A percentile compares a stretch with the other conserved stretches of the same genome.
Evolutionary conservation across 2,888 invertebrate species (phyloP).

Genomic region (Encarsia formosa): DNA sequence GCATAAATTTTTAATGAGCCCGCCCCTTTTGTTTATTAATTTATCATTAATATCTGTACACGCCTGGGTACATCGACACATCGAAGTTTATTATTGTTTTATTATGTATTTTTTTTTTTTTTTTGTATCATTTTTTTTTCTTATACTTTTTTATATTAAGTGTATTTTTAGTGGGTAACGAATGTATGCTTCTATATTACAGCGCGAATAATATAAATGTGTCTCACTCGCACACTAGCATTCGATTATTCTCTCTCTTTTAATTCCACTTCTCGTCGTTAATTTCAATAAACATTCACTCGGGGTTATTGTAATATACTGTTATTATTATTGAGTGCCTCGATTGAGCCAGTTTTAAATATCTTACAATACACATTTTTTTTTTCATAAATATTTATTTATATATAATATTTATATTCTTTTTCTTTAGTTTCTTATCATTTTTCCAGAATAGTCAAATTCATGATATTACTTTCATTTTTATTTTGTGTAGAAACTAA

Average conservation of each 20-base stretch:
- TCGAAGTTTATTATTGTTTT: too few species aligned
- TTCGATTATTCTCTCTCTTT: constrained; percentile 9
- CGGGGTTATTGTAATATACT: neutral
- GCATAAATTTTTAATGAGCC: too few species aligned
- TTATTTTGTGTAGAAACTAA: too few species aligned
- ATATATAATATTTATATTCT: constrained; percentile 39
- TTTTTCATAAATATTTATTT: constrained; percentile 42
- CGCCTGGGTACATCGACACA: constrained; percentile 48
- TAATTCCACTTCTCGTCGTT: constrained; percentile 12
- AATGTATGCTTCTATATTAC: constrained; percentile 45
- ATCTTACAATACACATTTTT: constrained; percentile 48
- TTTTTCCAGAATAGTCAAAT: constrained; percentile 44
- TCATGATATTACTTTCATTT: constrained; percentile 36
- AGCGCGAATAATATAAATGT: constrained; percentile 42
- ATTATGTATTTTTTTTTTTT: too few species aligned
- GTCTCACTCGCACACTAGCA: constrained; percentile 18
- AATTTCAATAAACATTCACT: neutral
- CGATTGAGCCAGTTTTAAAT: constrained; percentile 47
- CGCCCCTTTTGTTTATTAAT: too few species aligned
- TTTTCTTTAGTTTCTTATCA: constrained; percentile 31
- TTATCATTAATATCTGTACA: constrained; percentile 35
- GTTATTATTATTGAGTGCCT: constrained; percentile 38
- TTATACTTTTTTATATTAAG: too few species aligned
- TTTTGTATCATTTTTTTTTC: too few species aligned
- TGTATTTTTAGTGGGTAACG: constrained; percentile 46